Percentiles rank a stretch among this genome's conserved stretches.
Conservation (phyloP, 2,888 invertebrate species). For the Dolichomitus sp. region DNA sequence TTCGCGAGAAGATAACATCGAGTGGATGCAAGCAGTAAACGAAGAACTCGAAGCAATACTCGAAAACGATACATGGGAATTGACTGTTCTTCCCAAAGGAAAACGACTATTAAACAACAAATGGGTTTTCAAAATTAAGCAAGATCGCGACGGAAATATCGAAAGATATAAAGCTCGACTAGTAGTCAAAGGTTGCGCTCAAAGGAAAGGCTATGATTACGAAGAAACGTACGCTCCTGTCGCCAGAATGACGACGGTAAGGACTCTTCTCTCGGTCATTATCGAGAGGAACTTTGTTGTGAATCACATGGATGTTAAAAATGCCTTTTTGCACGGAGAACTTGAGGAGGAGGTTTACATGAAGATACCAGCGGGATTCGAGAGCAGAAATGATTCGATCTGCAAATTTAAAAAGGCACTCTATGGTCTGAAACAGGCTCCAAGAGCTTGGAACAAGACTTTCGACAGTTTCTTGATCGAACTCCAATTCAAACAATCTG, state of each 20-base stretch:
- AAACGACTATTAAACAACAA: slow-evolving; percentile 48
- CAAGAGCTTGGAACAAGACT: too few species aligned
- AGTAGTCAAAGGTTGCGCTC: slow-evolving; percentile 72
- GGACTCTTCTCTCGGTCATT: too few species aligned
- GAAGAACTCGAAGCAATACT: slow-evolving; percentile 47
- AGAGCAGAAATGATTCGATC: too few species aligned
- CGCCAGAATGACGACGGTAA: too few species aligned
- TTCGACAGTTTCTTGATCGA: too few species aligned
- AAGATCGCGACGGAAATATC: slow-evolving; percentile 60
- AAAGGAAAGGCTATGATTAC: slow-evolving; percentile 72
- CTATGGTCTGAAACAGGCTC: too few species aligned
- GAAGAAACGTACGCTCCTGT: slow-evolving; percentile 72
- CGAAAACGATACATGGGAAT: slow-evolving; percentile 58
- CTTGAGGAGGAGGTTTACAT: too few species aligned
- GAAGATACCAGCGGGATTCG: slow-evolving; percentile 45
- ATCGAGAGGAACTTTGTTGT: too few species aligned
- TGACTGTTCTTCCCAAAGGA: slow-evolving; percentile 20
- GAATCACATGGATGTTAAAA: too few species aligned
- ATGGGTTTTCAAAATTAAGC: slow-evolving; percentile 70
- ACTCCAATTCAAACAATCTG: too few species aligned
- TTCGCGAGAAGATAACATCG: slow-evolving; percentile 45
- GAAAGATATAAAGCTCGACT: slow-evolving; percentile 73
- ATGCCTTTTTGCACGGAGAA: too few species aligned
- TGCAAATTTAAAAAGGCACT: too few species aligned
- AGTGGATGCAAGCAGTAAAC: slow-evolving; percentile 62